Evolutionary conservation across 2,113 vertebrate species (phyloP).

Genomic region (Arenaria interpres): DNA sequence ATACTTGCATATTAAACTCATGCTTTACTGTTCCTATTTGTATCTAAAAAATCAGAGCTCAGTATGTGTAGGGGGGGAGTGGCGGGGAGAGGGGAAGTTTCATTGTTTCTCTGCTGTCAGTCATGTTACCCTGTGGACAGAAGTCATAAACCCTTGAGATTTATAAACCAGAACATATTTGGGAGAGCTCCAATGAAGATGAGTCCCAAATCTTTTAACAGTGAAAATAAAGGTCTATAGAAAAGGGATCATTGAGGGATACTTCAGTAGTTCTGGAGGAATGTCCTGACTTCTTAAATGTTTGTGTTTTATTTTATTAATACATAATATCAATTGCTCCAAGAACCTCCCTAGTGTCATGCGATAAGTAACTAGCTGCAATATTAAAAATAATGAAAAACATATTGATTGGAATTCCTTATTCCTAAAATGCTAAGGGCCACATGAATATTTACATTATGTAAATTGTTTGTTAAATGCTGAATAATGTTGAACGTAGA

Average conservation of each 20-base stretch:
- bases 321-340: neutral
- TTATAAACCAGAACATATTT: neutral
- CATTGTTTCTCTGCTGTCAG: neutral
- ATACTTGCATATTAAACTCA: neutral
- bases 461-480: conserved; percentile 18
- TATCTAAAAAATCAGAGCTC: neutral
- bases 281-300: neutral
- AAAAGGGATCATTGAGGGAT: neutral
- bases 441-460: conserved; percentile 33
- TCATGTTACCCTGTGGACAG: neutral
- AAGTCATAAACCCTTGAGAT: neutral
- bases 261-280: neutral
- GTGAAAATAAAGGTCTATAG: neutral
- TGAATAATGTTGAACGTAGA: neutral
- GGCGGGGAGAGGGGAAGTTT: neutral
- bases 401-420: neutral
- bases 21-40: neutral
- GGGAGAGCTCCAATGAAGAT: neutral
- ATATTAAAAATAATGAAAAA: conserved; percentile 13
- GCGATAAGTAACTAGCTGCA: neutral
- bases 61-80: neutral
- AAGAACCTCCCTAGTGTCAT: neutral
- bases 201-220: neutral
- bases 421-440: neutral
- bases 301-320: neutral